These are phyloP conservation scores for Lindbergichthys nudifrons DNA, from an alignment of 2,797 vertebrate genomes.

Conservation along the genomic window DNA sequence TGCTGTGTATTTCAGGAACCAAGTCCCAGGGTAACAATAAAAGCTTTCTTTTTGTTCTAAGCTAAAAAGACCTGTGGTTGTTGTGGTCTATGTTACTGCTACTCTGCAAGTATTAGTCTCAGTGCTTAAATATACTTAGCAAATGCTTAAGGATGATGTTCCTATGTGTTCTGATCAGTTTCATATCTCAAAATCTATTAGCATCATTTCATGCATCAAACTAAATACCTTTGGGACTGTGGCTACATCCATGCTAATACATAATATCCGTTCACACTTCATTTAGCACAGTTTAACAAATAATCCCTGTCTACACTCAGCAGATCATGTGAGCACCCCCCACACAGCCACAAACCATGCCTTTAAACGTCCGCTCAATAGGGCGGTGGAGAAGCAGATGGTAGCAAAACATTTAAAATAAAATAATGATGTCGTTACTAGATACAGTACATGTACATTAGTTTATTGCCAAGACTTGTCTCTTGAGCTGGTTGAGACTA, in stretches of 20 bases:
- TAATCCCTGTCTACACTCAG: too few relatives aligned
- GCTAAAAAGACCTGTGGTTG: neutral
- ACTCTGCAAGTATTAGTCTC: neutral
- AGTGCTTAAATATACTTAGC: neutral
- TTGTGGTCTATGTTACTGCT: neutral
- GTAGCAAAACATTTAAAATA: neutral
- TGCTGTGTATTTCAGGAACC: neutral
- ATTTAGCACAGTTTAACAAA: too few relatives aligned
- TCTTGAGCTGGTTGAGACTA: too few relatives aligned
- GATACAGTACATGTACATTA: too few relatives aligned
- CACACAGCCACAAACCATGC: neutral
- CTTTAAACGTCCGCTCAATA: neutral
- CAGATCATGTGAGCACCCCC: neutral
- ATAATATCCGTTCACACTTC: too few relatives aligned
- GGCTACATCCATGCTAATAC: too few relatives aligned
- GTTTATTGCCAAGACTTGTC: too few relatives aligned
- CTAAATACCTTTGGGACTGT: neutral
- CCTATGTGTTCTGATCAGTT: neutral
- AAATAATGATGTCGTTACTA: too few relatives aligned
- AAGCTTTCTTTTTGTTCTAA: conserved; percentile 13
- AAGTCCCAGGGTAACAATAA: conserved; percentile 13
- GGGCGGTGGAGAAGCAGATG: neutral
- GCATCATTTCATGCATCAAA: conserved; percentile 9
- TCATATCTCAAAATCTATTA: neutral
- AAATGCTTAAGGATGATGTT: neutral